phyloP scores from a whole-genome alignment of 2,797 vertebrate genomes.

The Naso thynnoides region DNA sequence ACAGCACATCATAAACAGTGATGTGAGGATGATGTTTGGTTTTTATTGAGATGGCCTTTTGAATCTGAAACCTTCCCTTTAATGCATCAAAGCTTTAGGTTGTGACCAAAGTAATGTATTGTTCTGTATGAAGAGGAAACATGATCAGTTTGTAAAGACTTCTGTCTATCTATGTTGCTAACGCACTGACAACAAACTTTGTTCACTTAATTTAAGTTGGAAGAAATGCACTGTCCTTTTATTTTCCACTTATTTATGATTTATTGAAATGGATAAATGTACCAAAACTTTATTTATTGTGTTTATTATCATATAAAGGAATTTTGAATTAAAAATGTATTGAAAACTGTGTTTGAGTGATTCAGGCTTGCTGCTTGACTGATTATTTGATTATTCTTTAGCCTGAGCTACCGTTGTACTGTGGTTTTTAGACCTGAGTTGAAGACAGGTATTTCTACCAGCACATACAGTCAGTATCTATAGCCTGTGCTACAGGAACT shows the following conservation, averaged over 20 bases:
- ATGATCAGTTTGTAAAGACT: conserved; percentile 19
- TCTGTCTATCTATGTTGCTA: conserved; percentile 58
- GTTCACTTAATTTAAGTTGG: conserved; percentile 39
- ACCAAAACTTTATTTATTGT: conserved; percentile 61
- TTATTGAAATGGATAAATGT: conserved; percentile 44
- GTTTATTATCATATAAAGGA: conserved; percentile 56
- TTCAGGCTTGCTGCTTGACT: background rate
- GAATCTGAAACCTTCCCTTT: conserved; percentile 41
- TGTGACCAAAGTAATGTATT: conserved; percentile 79
- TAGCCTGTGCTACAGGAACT: background rate
- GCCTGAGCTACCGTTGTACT: background rate
- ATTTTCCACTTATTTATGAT: conserved; percentile 57
- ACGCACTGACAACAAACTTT: conserved; percentile 49
- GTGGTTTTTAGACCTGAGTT: background rate
- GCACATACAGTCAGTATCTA: background rate
- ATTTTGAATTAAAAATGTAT: conserved; percentile 77
- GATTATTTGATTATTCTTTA: background rate
- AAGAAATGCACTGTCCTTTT: conserved; percentile 46
- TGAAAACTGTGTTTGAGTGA: conserved; percentile 37
- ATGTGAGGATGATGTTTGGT: conserved; percentile 30
- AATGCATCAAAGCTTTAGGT: conserved; percentile 56
- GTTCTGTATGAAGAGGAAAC: conserved; percentile 45
- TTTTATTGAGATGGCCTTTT: conserved; percentile 21
- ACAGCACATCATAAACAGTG: conserved; percentile 17
- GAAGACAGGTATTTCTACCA: background rate